Evolutionary conservation across 2,888 invertebrate genomes (phyloP), one percentile per base, ranked within the genome.

Genomic region (Drosophila flavopinicola): DNA sequence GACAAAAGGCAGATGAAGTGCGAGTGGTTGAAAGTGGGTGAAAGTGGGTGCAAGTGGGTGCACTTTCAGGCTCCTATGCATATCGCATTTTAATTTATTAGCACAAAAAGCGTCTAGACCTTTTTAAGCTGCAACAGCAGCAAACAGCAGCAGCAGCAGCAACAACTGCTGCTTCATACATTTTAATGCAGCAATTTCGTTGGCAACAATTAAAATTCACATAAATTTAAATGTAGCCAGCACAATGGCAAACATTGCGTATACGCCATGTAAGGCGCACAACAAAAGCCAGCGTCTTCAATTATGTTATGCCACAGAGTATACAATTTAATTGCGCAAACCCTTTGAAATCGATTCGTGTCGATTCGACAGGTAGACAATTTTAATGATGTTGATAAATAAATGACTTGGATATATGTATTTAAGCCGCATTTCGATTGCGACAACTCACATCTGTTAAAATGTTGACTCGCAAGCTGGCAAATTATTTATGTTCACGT

Each of bases 21-120:
- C 20, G 20, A 20, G 29, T 44, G 35, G 17, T 17, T 37, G 35
- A 17, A 17, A 37, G 54, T 49, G 49, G 49, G 35, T 45, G 27
- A 38, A 10, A 25, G 54, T 15, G 30, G 53, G 24, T 24, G 37
- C 23, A 37, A 45, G 38, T 42, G 75, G 67, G 47, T 64, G 66
- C 54, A 38, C 47, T 38, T 52, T 35, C 51, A 44, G 54, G 42
- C 54, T 61, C 77, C 77, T 86, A 86, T 87, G 85, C 79, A 87
- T 85, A 87, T 78, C 79, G 87, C 85, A 85, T 84, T 84, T 84
- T 84, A 84, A 87, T 84, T 87, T 84, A 84, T 84, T 87, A 84
- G 84, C 75, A 78, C 84, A 82, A 82, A 85, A 87, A 83, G 75
- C 70, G 84, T 84, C 84, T 84, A 84, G 84, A 84, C 84, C 79